Conservation (phyloP, 2,888 invertebrate genomes). For the Drosophila imparisetae region DNA sequence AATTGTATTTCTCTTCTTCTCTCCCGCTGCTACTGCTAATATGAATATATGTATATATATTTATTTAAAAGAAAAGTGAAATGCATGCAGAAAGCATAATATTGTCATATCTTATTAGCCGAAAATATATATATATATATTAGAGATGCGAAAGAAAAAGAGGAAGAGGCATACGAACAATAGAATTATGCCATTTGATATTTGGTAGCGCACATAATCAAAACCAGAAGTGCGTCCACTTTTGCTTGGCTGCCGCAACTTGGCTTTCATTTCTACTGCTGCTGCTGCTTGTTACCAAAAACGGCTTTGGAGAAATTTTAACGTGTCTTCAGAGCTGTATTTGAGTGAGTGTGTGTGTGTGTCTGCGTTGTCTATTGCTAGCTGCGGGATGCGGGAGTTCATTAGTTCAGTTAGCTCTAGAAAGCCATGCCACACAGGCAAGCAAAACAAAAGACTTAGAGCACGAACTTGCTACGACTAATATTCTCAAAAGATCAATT, state of each 20-base stretch:
- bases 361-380: conserved; percentile 34
- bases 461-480: conserved; percentile 51
- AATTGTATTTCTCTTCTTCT: conserved; percentile 50
- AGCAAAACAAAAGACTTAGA: conserved; percentile 68
- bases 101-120: conserved; percentile 63
- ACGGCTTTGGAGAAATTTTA: conserved; percentile 75
- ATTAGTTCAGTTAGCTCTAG: conserved; percentile 67
- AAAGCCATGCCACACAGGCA: conserved; percentile 39
- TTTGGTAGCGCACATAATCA: conserved; percentile 56
- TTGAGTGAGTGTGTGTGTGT: conserved; percentile 18
- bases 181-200: conserved; percentile 78
- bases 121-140: conserved; percentile 30
- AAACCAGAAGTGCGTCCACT: conserved; percentile 69
- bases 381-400: conserved; percentile 66
- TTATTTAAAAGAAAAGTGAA: conserved; percentile 78
- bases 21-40: conserved; percentile 2
- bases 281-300: conserved; percentile 70
- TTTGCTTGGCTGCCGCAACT: conserved; percentile 46
- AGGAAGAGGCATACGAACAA: conserved; percentile 54
- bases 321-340: conserved; percentile 30
- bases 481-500: conserved; percentile 62
- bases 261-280: conserved; percentile 75
- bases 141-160: conserved; percentile 16
- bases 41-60: conserved; percentile 47
- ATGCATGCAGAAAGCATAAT: conserved; percentile 63